Percentiles rank a stretch among this genome's conserved stretches.
Evolutionary conservation across 2,113 vertebrate genomes (phyloP).

Genomic region (Labeo catla): DNA sequence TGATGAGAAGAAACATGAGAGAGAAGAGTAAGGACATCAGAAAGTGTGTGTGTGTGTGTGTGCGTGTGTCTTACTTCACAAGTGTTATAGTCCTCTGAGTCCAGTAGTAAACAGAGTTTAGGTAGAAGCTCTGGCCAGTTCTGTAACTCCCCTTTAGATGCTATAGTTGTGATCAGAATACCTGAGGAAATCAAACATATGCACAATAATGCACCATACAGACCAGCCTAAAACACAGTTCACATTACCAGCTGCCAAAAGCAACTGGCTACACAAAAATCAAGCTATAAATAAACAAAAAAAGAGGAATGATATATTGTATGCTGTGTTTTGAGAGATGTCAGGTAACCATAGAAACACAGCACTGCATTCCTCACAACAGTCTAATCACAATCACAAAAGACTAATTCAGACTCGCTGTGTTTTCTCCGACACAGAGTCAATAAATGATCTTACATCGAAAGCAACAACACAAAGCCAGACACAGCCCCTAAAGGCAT

Average conservation of each 20-base stretch:
- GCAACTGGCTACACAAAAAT: not conserved
- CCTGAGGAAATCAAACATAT: constrained; percentile 72
- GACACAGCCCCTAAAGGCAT: not conserved
- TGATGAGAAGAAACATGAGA: not conserved
- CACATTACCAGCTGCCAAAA: not conserved
- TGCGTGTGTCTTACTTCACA: constrained; percentile 84
- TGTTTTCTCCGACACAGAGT: not conserved
- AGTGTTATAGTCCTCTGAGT: constrained; percentile 98
- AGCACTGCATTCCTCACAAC: not conserved
- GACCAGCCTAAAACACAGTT: not conserved
- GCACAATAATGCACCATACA: constrained; percentile 4
- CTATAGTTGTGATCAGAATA: constrained; percentile 97
- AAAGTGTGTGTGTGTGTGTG: not conserved
- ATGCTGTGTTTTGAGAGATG: not conserved
- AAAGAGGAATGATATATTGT: not conserved
- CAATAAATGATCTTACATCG: not conserved
- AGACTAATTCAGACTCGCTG: not conserved
- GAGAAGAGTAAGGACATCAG: not conserved
- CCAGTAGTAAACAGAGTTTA: constrained; percentile 91
- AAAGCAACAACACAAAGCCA: not conserved
- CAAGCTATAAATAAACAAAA: no score
- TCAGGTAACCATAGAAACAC: constrained; percentile 19
- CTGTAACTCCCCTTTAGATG: constrained; percentile 94
- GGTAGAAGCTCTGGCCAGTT: constrained; percentile 98
- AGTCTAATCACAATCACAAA: not conserved